A percentile compares a stretch with the other conserved stretches of the same genome.
These are phyloP conservation scores for Tachina lurida DNA, from an alignment of 2,888 invertebrate genomes.

Conservation along the genomic window DNA sequence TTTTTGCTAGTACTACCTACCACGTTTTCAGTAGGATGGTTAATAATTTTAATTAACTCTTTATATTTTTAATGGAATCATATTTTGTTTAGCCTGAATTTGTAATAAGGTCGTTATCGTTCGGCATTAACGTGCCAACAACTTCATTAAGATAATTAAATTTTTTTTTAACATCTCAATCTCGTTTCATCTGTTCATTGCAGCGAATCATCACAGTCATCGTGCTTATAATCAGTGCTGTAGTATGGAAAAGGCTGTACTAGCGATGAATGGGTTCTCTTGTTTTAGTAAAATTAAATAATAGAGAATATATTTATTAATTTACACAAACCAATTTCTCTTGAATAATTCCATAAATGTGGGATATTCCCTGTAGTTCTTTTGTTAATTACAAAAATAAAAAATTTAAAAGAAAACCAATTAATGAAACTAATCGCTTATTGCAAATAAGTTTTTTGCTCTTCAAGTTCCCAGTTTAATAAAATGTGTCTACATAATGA, in stretches of 20 bases:
- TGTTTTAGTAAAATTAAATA: no score
- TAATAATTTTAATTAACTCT: constrained; percentile 70
- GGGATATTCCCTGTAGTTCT: no score
- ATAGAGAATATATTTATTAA: no score
- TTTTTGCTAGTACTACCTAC: neutral
- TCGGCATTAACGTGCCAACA: constrained; percentile 69
- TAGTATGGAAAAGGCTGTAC: neutral
- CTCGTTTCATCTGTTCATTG: constrained; percentile 20
- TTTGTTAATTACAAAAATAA: no score
- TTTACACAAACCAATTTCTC: no score
- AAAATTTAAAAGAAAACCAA: no score
- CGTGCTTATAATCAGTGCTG: constrained; percentile 21
- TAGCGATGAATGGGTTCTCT: neutral
- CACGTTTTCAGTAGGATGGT: neutral
- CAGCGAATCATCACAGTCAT: constrained; percentile 17
- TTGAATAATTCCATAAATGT: no score
- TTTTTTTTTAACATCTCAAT: constrained; percentile 44
- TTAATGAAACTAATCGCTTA: no score
- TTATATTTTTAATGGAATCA: constrained; percentile 69
- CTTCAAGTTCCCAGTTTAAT: no score
- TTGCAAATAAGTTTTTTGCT: no score
- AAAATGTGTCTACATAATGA: no score
- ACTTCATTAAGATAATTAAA: constrained; percentile 71
- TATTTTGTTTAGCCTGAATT: constrained; percentile 69
- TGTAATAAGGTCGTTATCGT: constrained; percentile 60